Percentiles rank a stretch among this genome's conserved stretches.
These are phyloP conservation scores for Diceros bicornis DNA, from an alignment of 2,797 vertebrate species.

Conservation along the genomic window DNA sequence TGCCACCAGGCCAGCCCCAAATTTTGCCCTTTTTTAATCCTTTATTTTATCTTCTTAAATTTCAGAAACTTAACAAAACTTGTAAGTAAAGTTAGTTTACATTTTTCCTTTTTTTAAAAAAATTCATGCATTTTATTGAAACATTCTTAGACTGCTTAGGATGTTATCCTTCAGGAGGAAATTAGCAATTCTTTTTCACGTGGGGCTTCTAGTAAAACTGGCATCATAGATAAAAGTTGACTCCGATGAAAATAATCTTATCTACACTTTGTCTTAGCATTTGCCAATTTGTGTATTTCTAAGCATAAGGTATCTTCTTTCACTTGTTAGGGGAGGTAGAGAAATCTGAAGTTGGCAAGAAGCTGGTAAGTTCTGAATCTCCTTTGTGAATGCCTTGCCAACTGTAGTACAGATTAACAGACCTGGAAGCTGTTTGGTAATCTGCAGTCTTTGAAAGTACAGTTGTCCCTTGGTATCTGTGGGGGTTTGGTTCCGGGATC, in stretches of 20 bases:
- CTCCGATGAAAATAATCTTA: neutral
- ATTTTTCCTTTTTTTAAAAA: neutral
- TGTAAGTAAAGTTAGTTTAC: neutral
- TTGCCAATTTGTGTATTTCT: neutral
- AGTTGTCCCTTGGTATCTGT: too few species aligned
- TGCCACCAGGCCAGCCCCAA: neutral
- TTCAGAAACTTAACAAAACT: neutral
- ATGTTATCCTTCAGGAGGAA: neutral
- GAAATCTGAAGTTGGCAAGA: neutral
- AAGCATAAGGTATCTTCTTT: neutral
- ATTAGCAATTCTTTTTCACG: neutral
- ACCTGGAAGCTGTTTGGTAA: neutral
- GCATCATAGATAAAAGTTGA: neutral
- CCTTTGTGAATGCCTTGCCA: neutral
- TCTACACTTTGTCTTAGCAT: neutral
- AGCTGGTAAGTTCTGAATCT: neutral
- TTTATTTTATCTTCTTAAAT: constrained; percentile 45
- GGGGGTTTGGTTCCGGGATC: too few species aligned
- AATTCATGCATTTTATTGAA: constrained; percentile 8
- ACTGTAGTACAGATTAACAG: neutral
- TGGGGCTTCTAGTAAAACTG: neutral
- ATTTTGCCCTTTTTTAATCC: neutral
- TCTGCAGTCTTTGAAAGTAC: neutral
- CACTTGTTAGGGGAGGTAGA: neutral
- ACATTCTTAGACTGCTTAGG: neutral